A percentile compares a stretch with the other conserved stretches of the same genome.
These are phyloP conservation scores for Porites australiensis DNA, from an alignment of 64 coral and sea anemone species.

Conservation along the genomic window DNA sequence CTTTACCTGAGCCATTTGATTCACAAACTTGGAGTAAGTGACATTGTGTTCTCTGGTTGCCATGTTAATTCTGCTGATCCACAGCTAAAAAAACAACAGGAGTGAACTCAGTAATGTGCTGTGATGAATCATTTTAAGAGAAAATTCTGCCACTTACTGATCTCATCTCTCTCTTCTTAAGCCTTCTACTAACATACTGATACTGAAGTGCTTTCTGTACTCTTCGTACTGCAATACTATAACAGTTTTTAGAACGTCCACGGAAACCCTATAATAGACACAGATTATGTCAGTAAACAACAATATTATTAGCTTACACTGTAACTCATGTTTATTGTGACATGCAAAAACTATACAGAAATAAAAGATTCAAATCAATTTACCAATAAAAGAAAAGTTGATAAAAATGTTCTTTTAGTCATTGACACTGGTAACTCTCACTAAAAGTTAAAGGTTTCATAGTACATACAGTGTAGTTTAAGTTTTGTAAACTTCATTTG, in stretches of 20 bases:
- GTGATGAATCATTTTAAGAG: neutral
- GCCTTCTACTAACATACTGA: conserved; percentile 89
- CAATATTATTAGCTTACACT: too few species aligned
- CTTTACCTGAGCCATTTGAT: conserved; percentile 85
- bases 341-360: too few species aligned
- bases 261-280: conserved; percentile 79
- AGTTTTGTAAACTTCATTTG: too few species aligned
- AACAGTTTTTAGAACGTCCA: conserved; percentile 95
- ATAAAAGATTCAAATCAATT: too few species aligned
- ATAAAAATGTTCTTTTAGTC: too few species aligned
- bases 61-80: conserved; percentile 96
- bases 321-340: too few species aligned
- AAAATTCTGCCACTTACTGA: conserved; percentile 69
- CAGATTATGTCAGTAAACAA: too few species aligned
- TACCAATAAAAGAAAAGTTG: too few species aligned
- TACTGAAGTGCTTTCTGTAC: conserved; percentile 96
- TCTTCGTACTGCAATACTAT: conserved; percentile 91
- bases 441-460: too few species aligned
- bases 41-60: conserved; percentile 94
- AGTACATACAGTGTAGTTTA: too few species aligned
- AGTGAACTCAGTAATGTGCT: neutral
- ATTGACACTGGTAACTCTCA: too few species aligned
- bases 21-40: conserved; percentile 86
- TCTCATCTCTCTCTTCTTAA: conserved; percentile 98
- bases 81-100: conserved; percentile 66